Base-by-base conservation (phyloP, 2,113 vertebrate genomes). In the Xiphias gladius region DNA sequence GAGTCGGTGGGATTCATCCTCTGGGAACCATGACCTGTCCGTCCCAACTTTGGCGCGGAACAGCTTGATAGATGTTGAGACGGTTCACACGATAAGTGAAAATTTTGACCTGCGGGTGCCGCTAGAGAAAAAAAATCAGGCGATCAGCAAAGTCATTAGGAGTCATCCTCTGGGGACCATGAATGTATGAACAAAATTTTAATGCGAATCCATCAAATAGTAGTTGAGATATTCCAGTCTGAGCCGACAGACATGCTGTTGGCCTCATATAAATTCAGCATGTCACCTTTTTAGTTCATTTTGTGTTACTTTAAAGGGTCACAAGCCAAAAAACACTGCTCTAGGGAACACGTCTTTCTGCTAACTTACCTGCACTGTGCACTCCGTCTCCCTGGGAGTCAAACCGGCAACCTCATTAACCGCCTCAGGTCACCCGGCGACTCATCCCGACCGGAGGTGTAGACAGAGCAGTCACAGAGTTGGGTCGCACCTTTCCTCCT, bases 391-490 rank as follows among this genome's bases (percentile, higher is more conserved):
- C 6, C 32, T 35, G 32, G 19, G 54, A 55, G 30, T 63, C 76
- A 32, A 58, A 80, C 71, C 65, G 20, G 50, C 50, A 32, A 43
- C 46, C 48, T 67, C 57, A 13, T 6, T 19, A 48, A 17, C 46
- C 28, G 22, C 46, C 64, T 46, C 35, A 3, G 64, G 37, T 71
- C 64, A 52, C 48, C 64, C 9, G 10, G 22, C 55, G 55, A 83
- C 30, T 73, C 59, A 69, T 5, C 43, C 76, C 16, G 62, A 55
- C 63, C 22, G 39, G 37, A 85, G 30, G 70, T 82, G 73, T 11
- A 35, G 72, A 67, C 67, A 74, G 12, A 64, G 0, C 46, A 62
- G 37, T 48, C 65, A 14, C 50, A 73, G 82, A 81, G 85, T 85
- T 86, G 32, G 20, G 43, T 52, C 5, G 30, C 10, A 35, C 62